Evolutionary conservation across 2,113 vertebrate genomes (phyloP).

Genomic region (Melanocharis versteri): DNA sequence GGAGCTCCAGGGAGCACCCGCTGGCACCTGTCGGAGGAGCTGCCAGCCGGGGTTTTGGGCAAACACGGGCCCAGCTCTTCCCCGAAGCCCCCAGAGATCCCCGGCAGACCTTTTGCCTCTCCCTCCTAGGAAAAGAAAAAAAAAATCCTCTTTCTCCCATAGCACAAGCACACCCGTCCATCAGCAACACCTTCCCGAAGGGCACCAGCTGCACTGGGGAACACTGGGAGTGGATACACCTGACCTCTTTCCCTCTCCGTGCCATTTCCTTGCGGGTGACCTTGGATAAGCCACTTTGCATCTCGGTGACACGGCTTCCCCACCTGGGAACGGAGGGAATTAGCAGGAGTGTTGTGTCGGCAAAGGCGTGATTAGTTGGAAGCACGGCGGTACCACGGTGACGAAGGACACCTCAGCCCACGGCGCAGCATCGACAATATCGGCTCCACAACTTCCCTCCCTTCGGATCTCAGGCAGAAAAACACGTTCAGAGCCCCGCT

Average conservation of each 20-base stretch:
- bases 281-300: background rate
- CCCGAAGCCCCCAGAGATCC: background rate
- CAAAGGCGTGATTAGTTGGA: background rate
- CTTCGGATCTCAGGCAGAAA: background rate
- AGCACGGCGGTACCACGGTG: background rate
- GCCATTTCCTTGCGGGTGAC: background rate
- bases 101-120: background rate
- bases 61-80: background rate
- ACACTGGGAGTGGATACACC: accelerated
- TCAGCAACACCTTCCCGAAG: background rate
- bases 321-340: background rate
- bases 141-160: background rate
- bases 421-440: background rate
- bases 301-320: background rate
- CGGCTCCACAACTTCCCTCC: background rate
- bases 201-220: background rate
- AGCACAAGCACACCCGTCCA: background rate
- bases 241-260: background rate
- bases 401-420: background rate
- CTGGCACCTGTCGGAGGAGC: background rate
- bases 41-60: background rate
- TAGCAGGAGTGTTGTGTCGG: background rate
- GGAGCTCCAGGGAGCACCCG: background rate
- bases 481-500: background rate
- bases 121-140: background rate